Evolutionary conservation across 1,140 invertebrate genomes (phyloP).

Genomic region (Nylanderia fulva): DNA sequence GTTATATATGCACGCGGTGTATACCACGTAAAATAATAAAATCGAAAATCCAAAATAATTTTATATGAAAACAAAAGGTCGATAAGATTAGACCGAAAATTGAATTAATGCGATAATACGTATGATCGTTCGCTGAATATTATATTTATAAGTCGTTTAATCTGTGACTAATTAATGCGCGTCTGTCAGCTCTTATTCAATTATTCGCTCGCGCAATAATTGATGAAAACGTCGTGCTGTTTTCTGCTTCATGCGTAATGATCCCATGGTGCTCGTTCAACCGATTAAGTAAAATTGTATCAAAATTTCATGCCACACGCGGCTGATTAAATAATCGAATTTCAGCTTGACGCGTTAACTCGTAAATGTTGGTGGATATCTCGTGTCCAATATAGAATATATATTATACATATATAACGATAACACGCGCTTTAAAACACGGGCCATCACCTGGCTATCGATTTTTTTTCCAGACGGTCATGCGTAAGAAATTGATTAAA

Average conservation of each 20-base stretch:
- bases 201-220: constrained; percentile 46
- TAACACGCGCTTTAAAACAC: background rate
- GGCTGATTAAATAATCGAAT: constrained; percentile 56
- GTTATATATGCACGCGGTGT: background rate
- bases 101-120: constrained; percentile 42
- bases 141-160: constrained; percentile 60
- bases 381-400: no score
- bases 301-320: constrained; percentile 44
- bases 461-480: background rate
- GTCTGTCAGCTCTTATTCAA: constrained; percentile 48
- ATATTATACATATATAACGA: background rate
- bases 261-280: constrained; percentile 36
- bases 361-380: background rate
- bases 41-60: constrained; percentile 7
- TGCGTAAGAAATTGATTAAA: background rate
- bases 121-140: constrained; percentile 15
- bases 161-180: constrained; percentile 49
- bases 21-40: constrained; percentile 24
- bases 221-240: constrained; percentile 46
- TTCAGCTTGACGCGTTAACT: constrained; percentile 47
- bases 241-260: constrained; percentile 38
- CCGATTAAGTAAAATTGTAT: constrained; percentile 58
- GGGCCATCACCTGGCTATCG: background rate
- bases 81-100: constrained; percentile 50
- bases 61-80: background rate